phyloP scores from a whole-genome alignment of 2,113 vertebrate genomes.

The Orientallactaga bullata region DNA sequence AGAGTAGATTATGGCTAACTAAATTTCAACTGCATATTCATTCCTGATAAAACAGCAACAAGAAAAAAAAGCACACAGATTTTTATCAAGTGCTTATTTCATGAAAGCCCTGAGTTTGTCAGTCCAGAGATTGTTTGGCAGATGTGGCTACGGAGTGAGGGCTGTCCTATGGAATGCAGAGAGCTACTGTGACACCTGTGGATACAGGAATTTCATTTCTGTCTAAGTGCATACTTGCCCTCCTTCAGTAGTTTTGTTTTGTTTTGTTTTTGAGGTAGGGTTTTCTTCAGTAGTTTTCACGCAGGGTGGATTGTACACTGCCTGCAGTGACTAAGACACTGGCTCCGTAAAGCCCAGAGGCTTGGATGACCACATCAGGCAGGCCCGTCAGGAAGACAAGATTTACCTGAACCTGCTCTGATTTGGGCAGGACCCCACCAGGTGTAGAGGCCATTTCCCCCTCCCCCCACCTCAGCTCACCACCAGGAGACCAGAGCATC shows the following conservation, averaged over 20 bases:
- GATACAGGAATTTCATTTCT: neutral
- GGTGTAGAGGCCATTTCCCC: neutral
- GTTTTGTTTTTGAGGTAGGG: too few species aligned
- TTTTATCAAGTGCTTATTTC: neutral
- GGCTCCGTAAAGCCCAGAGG: neutral
- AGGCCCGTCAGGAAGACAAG: too few species aligned
- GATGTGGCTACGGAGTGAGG: neutral
- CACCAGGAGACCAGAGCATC: neutral
- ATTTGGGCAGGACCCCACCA: neutral
- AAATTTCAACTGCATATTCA: constrained; percentile 19
- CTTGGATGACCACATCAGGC: neutral
- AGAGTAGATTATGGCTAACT: neutral
- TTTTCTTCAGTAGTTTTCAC: neutral
- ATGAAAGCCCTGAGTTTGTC: neutral
- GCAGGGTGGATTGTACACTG: constrained; percentile 2
- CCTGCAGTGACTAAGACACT: constrained; percentile 50
- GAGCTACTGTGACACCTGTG: neutral
- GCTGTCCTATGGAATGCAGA: neutral
- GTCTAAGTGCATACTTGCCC: neutral
- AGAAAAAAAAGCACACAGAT: neutral
- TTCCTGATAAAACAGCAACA: neutral
- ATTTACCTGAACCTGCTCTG: constrained; percentile 18
- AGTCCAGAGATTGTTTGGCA: neutral
- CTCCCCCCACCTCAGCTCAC: neutral
- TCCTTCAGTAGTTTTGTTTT: neutral